Evolutionary conservation across 2,113 vertebrate genomes (phyloP).

Genomic region (Daphoenositta chrysoptera): DNA sequence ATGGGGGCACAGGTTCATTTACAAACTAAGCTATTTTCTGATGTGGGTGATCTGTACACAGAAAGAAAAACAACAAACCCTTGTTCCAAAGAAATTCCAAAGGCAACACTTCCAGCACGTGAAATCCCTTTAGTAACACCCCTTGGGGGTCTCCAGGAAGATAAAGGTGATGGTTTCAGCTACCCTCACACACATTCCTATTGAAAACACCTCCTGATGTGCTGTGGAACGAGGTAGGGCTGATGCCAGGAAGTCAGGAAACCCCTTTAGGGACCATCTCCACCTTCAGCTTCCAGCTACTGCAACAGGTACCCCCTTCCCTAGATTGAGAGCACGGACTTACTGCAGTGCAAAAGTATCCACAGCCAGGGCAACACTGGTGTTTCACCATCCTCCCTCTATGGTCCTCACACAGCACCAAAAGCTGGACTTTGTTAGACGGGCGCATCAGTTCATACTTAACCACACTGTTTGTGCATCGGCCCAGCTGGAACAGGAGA

Average conservation of each 20-base stretch:
- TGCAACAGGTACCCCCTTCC: conserved; percentile 33
- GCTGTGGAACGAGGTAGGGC: conserved; percentile 53
- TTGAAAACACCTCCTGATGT: conserved; percentile 39
- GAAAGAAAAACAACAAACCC: background rate
- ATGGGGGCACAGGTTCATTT: background rate
- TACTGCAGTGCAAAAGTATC: conserved; percentile 92
- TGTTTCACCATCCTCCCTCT: conserved; percentile 96
- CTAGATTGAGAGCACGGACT: conserved; percentile 64
- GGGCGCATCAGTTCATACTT: conserved; percentile 97
- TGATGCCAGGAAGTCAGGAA: conserved; percentile 43
- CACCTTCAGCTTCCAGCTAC: conserved; percentile 48
- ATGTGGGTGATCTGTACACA: background rate
- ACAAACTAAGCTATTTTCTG: background rate
- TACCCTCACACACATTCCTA: conserved; percentile 18
- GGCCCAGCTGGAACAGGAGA: conserved; percentile 79
- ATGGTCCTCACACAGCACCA: conserved; percentile 95
- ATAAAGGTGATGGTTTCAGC: background rate
- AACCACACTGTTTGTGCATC: conserved; percentile 86
- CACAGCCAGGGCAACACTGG: conserved; percentile 96
- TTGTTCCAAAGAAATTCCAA: background rate
- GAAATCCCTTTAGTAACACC: background rate
- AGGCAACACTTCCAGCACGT: background rate
- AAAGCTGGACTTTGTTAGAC: conserved; percentile 88
- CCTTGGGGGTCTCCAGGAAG: background rate
- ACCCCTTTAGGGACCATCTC: conserved; percentile 40